Evolutionary conservation across 2,797 vertebrate genomes (phyloP).

Genomic region (Carduelis carduelis): DNA sequence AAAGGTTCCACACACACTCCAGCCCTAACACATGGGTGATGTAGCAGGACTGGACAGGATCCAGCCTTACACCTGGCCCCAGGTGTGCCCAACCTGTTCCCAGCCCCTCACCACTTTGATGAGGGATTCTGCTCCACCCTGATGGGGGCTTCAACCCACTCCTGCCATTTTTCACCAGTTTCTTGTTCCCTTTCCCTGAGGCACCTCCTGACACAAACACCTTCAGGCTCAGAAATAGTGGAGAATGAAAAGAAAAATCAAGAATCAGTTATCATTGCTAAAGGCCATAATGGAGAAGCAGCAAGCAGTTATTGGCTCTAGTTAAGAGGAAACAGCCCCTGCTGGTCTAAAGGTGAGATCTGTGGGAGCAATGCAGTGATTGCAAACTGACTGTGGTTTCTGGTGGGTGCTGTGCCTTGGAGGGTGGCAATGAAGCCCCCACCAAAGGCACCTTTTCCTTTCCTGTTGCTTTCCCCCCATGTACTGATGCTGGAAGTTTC

Average conservation of each 20-base stretch:
- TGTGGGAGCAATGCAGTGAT: neutral
- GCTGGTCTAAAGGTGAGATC: neutral
- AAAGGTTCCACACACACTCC: neutral
- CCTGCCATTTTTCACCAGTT: neutral
- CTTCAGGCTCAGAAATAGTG: accelerated
- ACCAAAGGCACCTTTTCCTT: neutral
- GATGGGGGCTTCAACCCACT: accelerated
- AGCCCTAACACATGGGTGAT: neutral
- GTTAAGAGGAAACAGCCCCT: neutral
- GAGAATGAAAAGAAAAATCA: neutral
- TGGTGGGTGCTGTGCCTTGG: accelerated
- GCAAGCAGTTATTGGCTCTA: neutral
- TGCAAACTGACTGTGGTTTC: neutral
- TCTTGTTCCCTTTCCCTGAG: neutral
- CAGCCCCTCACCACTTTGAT: neutral
- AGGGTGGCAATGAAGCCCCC: neutral
- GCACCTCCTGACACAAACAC: neutral
- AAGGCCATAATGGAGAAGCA: neutral
- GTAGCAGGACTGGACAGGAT: neutral
- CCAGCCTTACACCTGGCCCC: neutral
- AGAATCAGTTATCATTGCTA: neutral
- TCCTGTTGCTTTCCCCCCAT: neutral
- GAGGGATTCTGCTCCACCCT: neutral
- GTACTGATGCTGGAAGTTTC: neutral
- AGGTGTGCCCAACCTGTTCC: accelerated